Percentiles rank a stretch among this genome's conserved stretches.
Evolutionary conservation across 1,140 invertebrate species (phyloP).

Genomic region (Hetaerina americana): DNA sequence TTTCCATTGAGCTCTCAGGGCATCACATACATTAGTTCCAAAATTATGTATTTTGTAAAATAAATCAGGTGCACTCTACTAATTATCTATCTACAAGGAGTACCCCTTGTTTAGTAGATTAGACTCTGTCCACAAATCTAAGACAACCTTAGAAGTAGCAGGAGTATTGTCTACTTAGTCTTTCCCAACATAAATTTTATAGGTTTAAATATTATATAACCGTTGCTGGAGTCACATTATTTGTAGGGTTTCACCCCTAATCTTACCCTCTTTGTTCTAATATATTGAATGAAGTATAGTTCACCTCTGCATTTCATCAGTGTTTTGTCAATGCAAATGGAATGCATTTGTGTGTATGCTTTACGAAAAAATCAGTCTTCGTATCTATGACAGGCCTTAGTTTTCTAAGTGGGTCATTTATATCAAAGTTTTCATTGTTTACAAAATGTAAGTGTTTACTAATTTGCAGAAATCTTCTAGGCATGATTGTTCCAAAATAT

Average conservation of each 20-base stretch:
- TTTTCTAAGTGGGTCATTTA: too few relatives aligned
- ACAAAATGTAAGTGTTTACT: neutral
- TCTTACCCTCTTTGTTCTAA: constrained; percentile 9
- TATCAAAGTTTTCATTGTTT: too few relatives aligned
- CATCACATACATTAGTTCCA: neutral
- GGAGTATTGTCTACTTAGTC: constrained; percentile 7
- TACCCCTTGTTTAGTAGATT: neutral
- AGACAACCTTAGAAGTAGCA: neutral
- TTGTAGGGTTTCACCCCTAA: constrained; percentile 13
- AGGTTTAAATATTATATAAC: constrained; percentile 12
- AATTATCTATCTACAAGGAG: neutral
- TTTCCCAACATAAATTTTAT: constrained; percentile 13
- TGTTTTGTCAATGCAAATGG: constrained; percentile 12
- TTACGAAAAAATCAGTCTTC: neutral
- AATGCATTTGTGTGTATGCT: constrained; percentile 5
- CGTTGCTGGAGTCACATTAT: constrained; percentile 10
- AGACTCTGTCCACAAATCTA: too few relatives aligned
- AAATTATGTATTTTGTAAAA: neutral
- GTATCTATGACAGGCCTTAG: neutral
- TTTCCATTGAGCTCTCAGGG: neutral
- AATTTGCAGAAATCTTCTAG: neutral
- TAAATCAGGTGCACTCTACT: neutral
- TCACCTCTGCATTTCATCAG: constrained; percentile 11
- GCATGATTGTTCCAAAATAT: neutral
- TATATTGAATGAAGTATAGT: constrained; percentile 13